Conservation (phyloP, 2,113 vertebrate species). For the Spea multiplicata region DNA sequence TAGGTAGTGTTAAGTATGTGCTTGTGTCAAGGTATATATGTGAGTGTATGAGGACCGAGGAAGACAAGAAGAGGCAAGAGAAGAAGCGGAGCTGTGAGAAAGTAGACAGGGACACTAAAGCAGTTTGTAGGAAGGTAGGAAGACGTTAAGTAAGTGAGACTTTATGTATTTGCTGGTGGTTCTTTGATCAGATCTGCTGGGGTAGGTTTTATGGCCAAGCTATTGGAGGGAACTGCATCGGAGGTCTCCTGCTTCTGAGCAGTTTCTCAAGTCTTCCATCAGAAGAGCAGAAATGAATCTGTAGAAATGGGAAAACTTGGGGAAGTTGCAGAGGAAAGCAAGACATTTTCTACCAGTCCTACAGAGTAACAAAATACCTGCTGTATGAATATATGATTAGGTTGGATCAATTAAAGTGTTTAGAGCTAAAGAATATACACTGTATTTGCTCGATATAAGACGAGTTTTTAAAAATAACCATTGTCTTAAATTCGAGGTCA, state of each 20-base stretch:
- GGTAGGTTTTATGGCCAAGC: slow-evolving; percentile 74
- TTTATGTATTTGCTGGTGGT: slow-evolving; percentile 81
- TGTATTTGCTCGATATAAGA: no score
- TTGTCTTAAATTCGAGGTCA: no score
- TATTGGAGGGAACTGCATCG: slow-evolving; percentile 77
- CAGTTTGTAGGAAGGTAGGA: no score
- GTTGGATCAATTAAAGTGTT: no score
- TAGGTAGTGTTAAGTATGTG: no score
- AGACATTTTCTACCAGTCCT: slow-evolving; percentile 37
- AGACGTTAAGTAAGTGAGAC: no score
- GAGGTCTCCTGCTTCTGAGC: slow-evolving; percentile 53
- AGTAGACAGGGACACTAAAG: no score
- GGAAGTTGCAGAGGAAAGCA: slow-evolving; percentile 1
- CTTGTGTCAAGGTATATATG: no score
- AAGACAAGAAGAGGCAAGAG: no score
- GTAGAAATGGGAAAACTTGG: slow-evolving; percentile 15
- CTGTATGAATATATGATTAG: background rate
- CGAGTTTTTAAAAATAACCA: no score
- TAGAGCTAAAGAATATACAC: background rate
- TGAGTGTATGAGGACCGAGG: no score
- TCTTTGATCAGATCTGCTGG: slow-evolving; percentile 74
- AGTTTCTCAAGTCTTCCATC: slow-evolving; percentile 43
- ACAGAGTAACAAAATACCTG: background rate
- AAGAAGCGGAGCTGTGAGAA: no score
- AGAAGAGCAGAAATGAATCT: slow-evolving; percentile 13